phyloP scores from a whole-genome alignment of 2,113 vertebrate species.

The Chunga burmeisteri region DNA sequence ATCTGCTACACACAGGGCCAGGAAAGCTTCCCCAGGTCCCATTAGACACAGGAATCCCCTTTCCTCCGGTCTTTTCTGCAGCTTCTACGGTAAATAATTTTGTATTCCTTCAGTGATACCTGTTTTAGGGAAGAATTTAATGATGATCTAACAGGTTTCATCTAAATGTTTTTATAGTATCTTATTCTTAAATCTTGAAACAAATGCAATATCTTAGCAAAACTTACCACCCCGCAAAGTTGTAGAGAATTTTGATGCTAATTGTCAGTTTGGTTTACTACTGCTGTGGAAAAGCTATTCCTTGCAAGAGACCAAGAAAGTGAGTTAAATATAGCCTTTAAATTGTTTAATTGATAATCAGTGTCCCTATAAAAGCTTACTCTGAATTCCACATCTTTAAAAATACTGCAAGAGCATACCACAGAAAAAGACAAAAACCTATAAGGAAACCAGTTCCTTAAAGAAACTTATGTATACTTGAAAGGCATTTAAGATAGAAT shows the following conservation, averaged over 20 bases:
- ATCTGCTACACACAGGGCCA: conserved; percentile 93
- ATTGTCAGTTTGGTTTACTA: not conserved
- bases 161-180: not conserved
- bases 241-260: not conserved
- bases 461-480: not conserved
- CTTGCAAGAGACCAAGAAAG: not conserved
- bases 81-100: conserved; percentile 82
- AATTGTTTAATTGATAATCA: not conserved
- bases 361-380: not conserved
- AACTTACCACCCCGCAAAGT: not conserved
- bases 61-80: conserved; percentile 92
- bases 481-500: not conserved
- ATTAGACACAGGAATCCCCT: conserved; percentile 88
- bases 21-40: conserved; percentile 92
- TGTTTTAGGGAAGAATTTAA: not conserved
- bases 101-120: not conserved
- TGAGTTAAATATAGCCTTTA: not conserved
- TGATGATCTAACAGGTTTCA: not conserved
- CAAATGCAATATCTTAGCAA: not conserved
- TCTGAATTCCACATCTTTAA: not conserved
- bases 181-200: not conserved
- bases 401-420: not conserved
- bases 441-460: not conserved
- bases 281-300: not conserved
- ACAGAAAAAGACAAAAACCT: not conserved